These are phyloP conservation scores for Myotis vivesi DNA, from an alignment of 2,797 vertebrate genomes.

Conservation along the genomic window DNA sequence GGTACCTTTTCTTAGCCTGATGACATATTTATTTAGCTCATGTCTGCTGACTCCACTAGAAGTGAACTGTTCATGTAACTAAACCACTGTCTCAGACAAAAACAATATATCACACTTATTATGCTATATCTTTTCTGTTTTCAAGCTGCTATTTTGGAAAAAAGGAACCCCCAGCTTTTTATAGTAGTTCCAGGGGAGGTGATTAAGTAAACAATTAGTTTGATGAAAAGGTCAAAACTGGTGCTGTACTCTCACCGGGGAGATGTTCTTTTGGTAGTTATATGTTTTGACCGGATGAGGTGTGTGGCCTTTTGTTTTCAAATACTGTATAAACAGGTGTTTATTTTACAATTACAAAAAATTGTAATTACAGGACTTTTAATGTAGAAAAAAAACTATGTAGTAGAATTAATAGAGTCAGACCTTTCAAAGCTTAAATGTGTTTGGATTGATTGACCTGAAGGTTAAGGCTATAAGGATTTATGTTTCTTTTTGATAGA, in stretches of 20 bases:
- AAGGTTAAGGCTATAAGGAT: not conserved
- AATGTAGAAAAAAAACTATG: not conserved
- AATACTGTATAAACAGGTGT: not conserved
- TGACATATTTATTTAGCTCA: not conserved
- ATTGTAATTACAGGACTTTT: not conserved
- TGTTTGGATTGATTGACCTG: slow-evolving; percentile 15
- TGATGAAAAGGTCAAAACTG: not conserved
- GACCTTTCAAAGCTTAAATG: slow-evolving; percentile 21
- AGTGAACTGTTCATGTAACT: not conserved
- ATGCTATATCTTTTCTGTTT: not conserved
- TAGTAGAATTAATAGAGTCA: slow-evolving; percentile 19
- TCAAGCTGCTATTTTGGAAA: not conserved
- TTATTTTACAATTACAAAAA: slow-evolving; percentile 47
- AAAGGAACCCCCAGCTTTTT: not conserved
- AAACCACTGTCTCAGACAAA: not conserved
- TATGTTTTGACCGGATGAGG: not conserved
- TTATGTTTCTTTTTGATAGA: not conserved
- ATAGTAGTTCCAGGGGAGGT: not conserved
- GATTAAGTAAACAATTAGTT: not conserved
- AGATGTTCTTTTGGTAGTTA: not conserved
- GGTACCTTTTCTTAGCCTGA: not conserved
- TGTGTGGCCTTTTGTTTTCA: not conserved
- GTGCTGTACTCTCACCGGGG: not conserved
- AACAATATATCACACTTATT: not conserved
- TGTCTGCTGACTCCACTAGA: not conserved